Percentiles rank a stretch among this genome's conserved stretches.
phyloP scores from a whole-genome alignment of 2,797 vertebrate species.

The Potorous gilbertii region DNA sequence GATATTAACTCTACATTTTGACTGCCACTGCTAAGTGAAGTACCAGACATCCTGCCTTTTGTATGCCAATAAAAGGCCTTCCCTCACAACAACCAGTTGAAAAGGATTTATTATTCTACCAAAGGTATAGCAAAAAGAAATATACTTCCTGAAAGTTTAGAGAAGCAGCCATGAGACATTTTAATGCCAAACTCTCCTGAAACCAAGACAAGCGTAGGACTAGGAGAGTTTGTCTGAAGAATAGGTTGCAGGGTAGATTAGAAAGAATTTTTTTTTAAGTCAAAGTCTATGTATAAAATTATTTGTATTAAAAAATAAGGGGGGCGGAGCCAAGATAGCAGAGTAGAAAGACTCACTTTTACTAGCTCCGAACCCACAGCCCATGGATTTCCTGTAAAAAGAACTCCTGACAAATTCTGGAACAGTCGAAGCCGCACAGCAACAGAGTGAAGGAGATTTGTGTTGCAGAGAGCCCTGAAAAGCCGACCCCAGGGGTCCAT shows the following conservation, averaged over 20 bases:
- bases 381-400: too few species aligned
- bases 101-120: not conserved
- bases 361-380: too few species aligned
- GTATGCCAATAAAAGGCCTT: too few species aligned
- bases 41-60: not conserved
- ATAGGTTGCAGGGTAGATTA: not conserved
- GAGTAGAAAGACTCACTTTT: too few species aligned
- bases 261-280: not conserved
- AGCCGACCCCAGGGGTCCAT: too few species aligned
- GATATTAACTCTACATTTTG: not conserved
- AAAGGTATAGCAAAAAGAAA: not conserved
- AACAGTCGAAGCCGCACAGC: too few species aligned
- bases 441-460: too few species aligned
- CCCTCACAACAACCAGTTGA: too few species aligned
- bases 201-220: not conserved
- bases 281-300: not conserved
- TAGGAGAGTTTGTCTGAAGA: not conserved
- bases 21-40: not conserved
- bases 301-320: not conserved
- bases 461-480: too few species aligned
- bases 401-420: too few species aligned
- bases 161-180: not conserved
- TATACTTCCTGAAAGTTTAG: not conserved
- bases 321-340: too few species aligned
- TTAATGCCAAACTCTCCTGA: not conserved